Percentiles rank a stretch among this genome's conserved stretches.
Evolutionary conservation across 2,113 vertebrate genomes (phyloP).

Genomic region (Felis catus): F.catus_Fca126_mat1.0 CM031423.1:82751001-82751500

Average conservation of each 20-base stretch:
- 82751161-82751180: no score
- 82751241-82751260: no score
- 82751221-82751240: no score
- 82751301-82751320: background rate
- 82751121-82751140: no score
- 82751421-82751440: background rate
- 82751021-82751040: fast-evolving
- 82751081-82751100: no score
- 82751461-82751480: background rate
- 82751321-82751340: no score
- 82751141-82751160: no score
- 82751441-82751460: background rate
- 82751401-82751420: background rate
- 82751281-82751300: background rate
- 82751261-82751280: background rate
- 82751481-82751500: background rate
- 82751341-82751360: background rate
- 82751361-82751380: background rate
- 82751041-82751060: background rate
- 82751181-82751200: no score
- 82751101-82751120: no score
- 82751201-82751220: no score
- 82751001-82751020: background rate
- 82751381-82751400: background rate
- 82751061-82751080: no score